These are phyloP conservation scores for Danio choprae DNA, from an alignment of 2,797 vertebrate species.

Conservation along the genomic window DNA sequence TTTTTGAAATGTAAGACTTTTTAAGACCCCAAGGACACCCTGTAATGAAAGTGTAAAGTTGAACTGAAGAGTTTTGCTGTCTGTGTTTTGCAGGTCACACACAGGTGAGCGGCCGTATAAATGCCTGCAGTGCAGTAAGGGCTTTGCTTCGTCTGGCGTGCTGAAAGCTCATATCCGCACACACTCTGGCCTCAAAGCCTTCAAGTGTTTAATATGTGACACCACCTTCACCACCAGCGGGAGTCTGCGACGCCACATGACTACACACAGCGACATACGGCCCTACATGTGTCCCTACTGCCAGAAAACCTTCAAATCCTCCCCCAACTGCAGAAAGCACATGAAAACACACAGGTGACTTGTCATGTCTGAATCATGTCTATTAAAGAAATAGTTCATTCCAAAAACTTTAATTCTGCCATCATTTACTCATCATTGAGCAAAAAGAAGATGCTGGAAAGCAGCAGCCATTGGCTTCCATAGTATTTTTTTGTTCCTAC, in stretches of 20 bases:
- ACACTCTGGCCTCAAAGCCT: constrained; percentile 95
- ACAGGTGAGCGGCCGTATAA: constrained; percentile 97
- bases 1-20: too few relatives aligned
- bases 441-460: too few relatives aligned
- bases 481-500: neutral
- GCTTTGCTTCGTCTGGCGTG: constrained; percentile 97
- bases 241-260: constrained; percentile 95
- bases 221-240: constrained; percentile 97
- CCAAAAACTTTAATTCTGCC: neutral
- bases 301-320: constrained; percentile 98
- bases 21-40: too few relatives aligned
- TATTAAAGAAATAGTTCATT: neutral
- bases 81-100: constrained; percentile 84
- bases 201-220: constrained; percentile 93
- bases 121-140: constrained; percentile 94
- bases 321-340: constrained; percentile 97
- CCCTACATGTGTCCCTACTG: constrained; percentile 99
- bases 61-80: neutral
- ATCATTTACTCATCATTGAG: neutral
- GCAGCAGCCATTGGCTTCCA: neutral
- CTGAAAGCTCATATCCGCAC: constrained; percentile 96
- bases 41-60: neutral
- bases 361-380: neutral
- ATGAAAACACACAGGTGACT: constrained; percentile 97
- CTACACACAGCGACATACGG: constrained; percentile 93